Evolutionary conservation across 2,797 vertebrate genomes (phyloP), one percentile per base, ranked within the genome.

Genomic region (Petrocephalus sullivani): DNA sequence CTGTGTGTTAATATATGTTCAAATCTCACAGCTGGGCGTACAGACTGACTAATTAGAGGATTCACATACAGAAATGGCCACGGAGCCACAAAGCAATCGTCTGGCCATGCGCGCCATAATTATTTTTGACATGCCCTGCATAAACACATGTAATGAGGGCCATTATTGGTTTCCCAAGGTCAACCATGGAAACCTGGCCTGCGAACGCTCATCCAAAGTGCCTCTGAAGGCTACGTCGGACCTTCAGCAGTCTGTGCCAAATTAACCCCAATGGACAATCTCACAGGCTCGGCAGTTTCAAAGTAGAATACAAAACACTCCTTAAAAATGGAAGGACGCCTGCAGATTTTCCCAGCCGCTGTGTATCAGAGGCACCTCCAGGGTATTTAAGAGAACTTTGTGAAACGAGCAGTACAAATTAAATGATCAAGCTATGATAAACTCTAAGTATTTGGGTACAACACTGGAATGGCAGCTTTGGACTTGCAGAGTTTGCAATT

Each of bases 131-230:
- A 82, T 51, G n/a, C 33, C 19, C 87, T 46, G 16, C 54, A 33
- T 82, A 88, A 84, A 54, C 87, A 61, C 57, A 83, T 53, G 78
- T 84, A 83, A 83, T 88, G 54, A 83, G 54, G 58, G 54, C 78
- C 87, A 88, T 85, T 88, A 23, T 16, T 54, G 87, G 57, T 85
- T 61, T 49, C 14, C 75, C 78, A 84, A 84, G 87, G 78, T 88
- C 78, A 64, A 64, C 9, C 41, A 33, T 23, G 49, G 2, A 19
- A 14, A n/a, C 12, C 12, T 64, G 81, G 56, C 37, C 87, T 64
- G 81, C 49, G 37, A 53, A 88, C 23, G 14, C 41, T 88, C 57
- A 67, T 8, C 8, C 57, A 51, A 84, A 64, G 46, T 33, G 57
- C 49, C 49, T 83, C 81, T n/a, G n/a, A 53, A 53, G 81, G 46